Conservation (phyloP, 92 coral and sea anemone species). For the Pocillopora grandis region DNA sequence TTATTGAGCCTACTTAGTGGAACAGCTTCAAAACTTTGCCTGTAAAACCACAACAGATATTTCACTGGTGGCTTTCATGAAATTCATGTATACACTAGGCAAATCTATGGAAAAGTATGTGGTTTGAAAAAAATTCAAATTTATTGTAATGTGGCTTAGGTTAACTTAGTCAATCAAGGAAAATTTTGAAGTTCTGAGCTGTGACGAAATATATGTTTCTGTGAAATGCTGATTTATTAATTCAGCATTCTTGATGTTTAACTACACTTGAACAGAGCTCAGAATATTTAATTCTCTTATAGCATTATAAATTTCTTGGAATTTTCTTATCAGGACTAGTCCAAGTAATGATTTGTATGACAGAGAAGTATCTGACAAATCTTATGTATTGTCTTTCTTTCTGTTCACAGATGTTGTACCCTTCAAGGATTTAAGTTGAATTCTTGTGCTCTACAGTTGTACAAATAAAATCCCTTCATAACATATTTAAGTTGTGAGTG, state of each 20-base stretch:
- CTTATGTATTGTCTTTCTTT: neutral
- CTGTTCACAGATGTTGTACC: conserved; percentile 92
- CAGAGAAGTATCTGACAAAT: neutral
- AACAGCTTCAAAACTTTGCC: no score
- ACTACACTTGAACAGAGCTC: conserved; percentile 98
- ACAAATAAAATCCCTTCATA: conserved; percentile 42
- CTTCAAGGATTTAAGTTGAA: conserved; percentile 76
- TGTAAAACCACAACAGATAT: no score
- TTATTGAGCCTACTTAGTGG: no score
- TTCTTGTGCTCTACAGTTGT: conserved; percentile 50
- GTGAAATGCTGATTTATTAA: conserved; percentile 30
- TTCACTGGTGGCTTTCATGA: no score
- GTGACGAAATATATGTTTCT: conserved; percentile 52
- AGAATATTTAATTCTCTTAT: conserved; percentile 5
- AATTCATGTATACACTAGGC: no score
- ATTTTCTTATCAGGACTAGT: neutral
- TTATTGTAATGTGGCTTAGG: no score
- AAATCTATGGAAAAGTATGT: no score
- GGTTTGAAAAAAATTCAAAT: no score
- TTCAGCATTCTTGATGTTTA: conserved; percentile 61
- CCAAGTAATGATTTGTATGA: neutral
- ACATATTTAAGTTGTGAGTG: neutral
- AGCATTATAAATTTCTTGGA: neutral
- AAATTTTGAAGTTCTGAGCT: conserved; percentile 55
- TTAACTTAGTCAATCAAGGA: no score